Conservation (phyloP, 2,888 invertebrate species). For the Sesia apiformis region DNA sequence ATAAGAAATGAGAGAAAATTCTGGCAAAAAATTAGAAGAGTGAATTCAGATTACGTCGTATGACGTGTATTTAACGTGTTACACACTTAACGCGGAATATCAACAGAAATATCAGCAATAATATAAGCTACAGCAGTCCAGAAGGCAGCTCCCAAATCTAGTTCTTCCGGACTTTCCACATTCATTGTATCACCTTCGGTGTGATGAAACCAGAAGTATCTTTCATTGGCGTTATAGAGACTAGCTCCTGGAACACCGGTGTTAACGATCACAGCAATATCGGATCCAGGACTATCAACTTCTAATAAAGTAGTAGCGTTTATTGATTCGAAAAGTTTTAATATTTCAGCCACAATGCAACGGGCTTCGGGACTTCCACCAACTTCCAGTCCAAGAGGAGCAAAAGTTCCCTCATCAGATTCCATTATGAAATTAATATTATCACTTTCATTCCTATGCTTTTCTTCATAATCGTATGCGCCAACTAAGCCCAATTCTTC, state of each 20-base stretch:
- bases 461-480: slow-evolving; percentile 76
- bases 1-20: neutral
- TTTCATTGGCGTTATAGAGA: slow-evolving; percentile 79
- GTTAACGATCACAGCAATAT: slow-evolving; percentile 77
- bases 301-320: slow-evolving; percentile 77
- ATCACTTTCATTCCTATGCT: slow-evolving; percentile 69
- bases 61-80: neutral
- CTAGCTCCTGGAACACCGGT: slow-evolving; percentile 83
- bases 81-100: slow-evolving; percentile 73
- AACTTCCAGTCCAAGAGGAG: slow-evolving; percentile 80
- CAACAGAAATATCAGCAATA: slow-evolving; percentile 82
- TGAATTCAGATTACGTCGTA: neutral
- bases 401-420: slow-evolving; percentile 88
- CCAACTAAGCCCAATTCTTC: slow-evolving; percentile 85
- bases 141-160: slow-evolving; percentile 84
- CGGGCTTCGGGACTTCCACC: slow-evolving; percentile 75
- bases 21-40: neutral
- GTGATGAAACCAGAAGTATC: slow-evolving; percentile 86
- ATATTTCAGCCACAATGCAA: slow-evolving; percentile 80
- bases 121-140: slow-evolving; percentile 86
- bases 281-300: slow-evolving; percentile 78
- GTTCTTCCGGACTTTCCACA: slow-evolving; percentile 78
- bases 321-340: slow-evolving; percentile 78
- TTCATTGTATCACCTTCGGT: slow-evolving; percentile 86
- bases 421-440: slow-evolving; percentile 87